Percentiles rank a stretch among this genome's conserved stretches.
phyloP scores from a whole-genome alignment of 1,140 invertebrate species.

The Lucilia cuprina region DNA sequence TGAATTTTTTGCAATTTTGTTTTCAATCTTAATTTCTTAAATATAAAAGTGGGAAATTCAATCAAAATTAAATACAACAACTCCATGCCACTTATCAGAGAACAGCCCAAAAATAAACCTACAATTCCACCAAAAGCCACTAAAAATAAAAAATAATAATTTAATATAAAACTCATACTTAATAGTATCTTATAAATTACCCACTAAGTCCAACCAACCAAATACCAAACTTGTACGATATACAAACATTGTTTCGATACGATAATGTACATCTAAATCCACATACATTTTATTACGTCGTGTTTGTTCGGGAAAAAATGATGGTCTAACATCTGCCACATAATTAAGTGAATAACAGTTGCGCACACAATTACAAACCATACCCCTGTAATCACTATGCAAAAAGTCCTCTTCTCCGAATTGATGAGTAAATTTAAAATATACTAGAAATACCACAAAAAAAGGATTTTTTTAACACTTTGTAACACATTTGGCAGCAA shows the following conservation, averaged over 20 bases:
- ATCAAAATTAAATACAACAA: constrained; percentile 74
- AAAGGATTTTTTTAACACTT: no score
- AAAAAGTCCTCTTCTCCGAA: constrained; percentile 51
- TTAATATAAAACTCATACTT: not conserved
- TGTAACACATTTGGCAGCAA: no score
- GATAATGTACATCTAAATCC: constrained; percentile 41
- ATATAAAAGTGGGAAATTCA: no score
- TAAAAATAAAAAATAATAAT: constrained; percentile 45
- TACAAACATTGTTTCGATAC: constrained; percentile 56
- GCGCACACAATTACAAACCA: constrained; percentile 57
- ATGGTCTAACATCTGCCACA: constrained; percentile 53
- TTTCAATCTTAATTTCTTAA: no score
- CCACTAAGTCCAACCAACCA: constrained; percentile 58
- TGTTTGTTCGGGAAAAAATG: constrained; percentile 51
- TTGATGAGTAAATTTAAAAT: constrained; percentile 49
- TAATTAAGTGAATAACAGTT: constrained; percentile 59
- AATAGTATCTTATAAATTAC: constrained; percentile 41
- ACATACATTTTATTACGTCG: constrained; percentile 52
- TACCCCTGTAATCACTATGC: constrained; percentile 48
- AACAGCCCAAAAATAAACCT: constrained; percentile 77
- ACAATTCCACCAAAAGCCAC: constrained; percentile 79
- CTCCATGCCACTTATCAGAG: constrained; percentile 75
- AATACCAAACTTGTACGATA: constrained; percentile 58
- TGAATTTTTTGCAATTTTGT: no score
- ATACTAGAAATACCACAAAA: constrained; percentile 40